A percentile compares a stretch with the other conserved stretches of the same genome.
Conservation (phyloP, 2,113 vertebrate species). For the Hiodon tergisus region DNA sequence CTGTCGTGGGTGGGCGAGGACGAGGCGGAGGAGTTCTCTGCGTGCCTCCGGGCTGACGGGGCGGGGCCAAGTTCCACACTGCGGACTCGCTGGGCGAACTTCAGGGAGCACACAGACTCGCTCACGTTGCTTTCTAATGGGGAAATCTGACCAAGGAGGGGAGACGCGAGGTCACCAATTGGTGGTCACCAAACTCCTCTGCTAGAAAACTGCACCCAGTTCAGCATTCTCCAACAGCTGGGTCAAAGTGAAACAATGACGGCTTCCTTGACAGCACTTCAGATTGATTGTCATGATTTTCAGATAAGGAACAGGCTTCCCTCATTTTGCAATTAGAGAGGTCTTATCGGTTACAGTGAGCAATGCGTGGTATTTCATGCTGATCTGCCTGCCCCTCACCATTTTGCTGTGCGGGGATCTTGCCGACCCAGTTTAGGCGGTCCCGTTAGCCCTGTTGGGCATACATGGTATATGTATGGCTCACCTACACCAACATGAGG, state of each 20-base stretch:
- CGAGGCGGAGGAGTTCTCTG: constrained; percentile 69
- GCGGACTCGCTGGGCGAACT: constrained; percentile 89
- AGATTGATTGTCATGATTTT: too few species aligned
- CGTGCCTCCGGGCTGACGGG: constrained; percentile 57
- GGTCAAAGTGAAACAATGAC: too few species aligned
- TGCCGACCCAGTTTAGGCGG: too few species aligned
- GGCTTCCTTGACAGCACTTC: too few species aligned
- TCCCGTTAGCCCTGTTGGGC: too few species aligned
- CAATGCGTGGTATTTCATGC: too few species aligned
- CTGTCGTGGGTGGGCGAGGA: constrained; percentile 80
- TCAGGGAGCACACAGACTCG: constrained; percentile 86
- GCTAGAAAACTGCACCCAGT: not conserved
- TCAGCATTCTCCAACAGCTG: not conserved
- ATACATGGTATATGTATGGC: not conserved
- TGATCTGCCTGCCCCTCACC: too few species aligned
- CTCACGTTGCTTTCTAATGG: constrained; percentile 76
- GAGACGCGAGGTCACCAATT: not conserved
- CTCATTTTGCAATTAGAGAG: too few species aligned
- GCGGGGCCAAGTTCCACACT: constrained; percentile 77
- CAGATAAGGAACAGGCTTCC: too few species aligned
- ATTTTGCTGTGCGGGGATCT: too few species aligned
- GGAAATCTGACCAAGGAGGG: constrained; percentile 67
- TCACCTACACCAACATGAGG: constrained; percentile 94
- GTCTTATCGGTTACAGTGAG: too few species aligned
- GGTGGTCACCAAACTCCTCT: not conserved